Conservation (phyloP, 1,140 invertebrate species). For the Triops longicaudatus region DNA sequence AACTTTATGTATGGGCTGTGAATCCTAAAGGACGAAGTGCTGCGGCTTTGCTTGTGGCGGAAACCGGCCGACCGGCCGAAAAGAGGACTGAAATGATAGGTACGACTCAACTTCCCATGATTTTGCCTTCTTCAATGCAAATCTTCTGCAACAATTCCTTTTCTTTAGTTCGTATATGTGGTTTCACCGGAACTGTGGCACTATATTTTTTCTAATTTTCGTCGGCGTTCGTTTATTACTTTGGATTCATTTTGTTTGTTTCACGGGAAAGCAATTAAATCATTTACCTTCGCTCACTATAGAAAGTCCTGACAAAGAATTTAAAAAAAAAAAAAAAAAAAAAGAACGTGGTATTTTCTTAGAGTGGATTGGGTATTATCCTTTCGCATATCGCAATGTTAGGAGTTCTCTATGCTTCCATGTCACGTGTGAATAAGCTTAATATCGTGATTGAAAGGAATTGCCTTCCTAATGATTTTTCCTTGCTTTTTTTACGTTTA, state of each 20-base stretch:
- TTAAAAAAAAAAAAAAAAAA: no score
- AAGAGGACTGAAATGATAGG: background rate
- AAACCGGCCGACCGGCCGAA: constrained; percentile 17
- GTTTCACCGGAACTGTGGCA: background rate
- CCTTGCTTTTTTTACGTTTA: background rate
- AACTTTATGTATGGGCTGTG: constrained; percentile 69
- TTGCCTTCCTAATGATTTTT: background rate
- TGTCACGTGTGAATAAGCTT: background rate
- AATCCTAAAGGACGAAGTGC: constrained; percentile 81
- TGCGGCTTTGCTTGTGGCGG: constrained; percentile 50
- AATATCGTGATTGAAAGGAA: background rate
- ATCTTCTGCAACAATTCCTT: background rate
- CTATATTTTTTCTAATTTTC: no score
- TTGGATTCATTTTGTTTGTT: background rate
- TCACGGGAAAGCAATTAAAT: background rate
- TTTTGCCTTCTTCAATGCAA: background rate
- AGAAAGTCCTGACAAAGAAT: no score
- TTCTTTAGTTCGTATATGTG: background rate
- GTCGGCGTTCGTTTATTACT: background rate
- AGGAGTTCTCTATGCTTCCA: background rate
- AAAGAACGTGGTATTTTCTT: no score
- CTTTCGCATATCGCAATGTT: no score
- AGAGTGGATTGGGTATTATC: no score
- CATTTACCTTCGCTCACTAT: background rate
- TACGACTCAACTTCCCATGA: background rate